These are phyloP conservation scores for Myotis planiceps DNA, from an alignment of 2,797 vertebrate species.

Conservation along the genomic window DNA sequence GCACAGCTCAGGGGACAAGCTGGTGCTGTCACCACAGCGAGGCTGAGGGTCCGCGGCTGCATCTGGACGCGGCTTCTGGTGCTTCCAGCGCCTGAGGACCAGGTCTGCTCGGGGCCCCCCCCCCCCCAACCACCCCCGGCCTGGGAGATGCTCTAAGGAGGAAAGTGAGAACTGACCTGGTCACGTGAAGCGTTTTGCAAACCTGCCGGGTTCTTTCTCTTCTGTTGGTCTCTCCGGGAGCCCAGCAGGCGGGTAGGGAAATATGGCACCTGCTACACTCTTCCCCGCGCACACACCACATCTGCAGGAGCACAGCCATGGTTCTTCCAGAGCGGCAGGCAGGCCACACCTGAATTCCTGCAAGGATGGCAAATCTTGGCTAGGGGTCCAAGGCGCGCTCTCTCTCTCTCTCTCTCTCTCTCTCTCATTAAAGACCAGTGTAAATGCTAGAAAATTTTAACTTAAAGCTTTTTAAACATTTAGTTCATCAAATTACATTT, in stretches of 20 bases:
- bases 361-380: not conserved
- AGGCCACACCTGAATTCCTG: not conserved
- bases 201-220: not conserved
- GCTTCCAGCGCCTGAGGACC: not conserved
- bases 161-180: not conserved
- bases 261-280: not conserved
- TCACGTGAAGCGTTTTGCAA: not conserved
- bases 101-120: no score
- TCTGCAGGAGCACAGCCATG: not conserved
- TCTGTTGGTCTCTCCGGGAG: not conserved
- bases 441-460: not conserved
- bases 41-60: no score
- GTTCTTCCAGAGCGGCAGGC: not conserved
- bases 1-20: no score
- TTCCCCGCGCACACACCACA: not conserved
- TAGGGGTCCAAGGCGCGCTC: not conserved
- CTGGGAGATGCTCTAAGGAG: not conserved
- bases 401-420: not conserved
- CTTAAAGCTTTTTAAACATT: conserved; percentile 3
- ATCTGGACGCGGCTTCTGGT: no score
- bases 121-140: not conserved
- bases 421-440: not conserved
- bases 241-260: not conserved
- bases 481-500: not conserved
- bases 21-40: no score